These are phyloP conservation scores for Pedicia rivosa DNA, from an alignment of 2,888 invertebrate species.

Conservation along the genomic window DNA sequence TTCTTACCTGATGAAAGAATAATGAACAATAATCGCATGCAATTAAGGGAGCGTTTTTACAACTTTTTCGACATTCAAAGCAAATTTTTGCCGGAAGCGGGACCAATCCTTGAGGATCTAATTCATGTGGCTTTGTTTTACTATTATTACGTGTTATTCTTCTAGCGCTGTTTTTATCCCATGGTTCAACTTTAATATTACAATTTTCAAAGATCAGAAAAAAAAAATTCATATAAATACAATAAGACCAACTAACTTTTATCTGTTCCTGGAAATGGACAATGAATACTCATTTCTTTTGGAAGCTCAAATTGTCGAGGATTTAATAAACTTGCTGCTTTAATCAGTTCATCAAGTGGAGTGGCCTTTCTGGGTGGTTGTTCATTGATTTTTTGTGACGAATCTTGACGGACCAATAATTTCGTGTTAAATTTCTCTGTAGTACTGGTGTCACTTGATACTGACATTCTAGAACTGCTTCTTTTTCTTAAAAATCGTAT, in stretches of 20 bases:
- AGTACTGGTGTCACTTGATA: constrained; percentile 21
- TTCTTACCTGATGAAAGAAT: constrained; percentile 55
- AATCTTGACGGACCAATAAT: constrained; percentile 18
- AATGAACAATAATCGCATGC: constrained; percentile 90
- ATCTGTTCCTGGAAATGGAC: constrained; percentile 67
- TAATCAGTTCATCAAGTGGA: constrained; percentile 62
- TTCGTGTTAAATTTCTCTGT: constrained; percentile 12
- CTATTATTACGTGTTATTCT: constrained; percentile 18
- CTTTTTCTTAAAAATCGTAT: constrained; percentile 29
- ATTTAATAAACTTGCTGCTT: constrained; percentile 71
- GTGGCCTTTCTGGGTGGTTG: constrained; percentile 32
- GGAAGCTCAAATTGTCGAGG: constrained; percentile 84
- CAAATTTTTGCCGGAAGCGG: constrained; percentile 73
- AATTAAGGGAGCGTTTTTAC: constrained; percentile 66
- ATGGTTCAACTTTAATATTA: constrained; percentile 18
- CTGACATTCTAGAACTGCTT: constrained; percentile 22
- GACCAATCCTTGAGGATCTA: constrained; percentile 43
- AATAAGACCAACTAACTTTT: constrained; percentile 37
- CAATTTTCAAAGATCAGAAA: constrained; percentile 11
- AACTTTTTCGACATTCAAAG: constrained; percentile 70
- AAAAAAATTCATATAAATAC: constrained; percentile 7
- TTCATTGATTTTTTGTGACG: no score
- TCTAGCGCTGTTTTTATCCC: constrained; percentile 20
- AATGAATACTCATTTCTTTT: constrained; percentile 56
- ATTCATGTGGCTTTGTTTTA: constrained; percentile 33